Conservation (phyloP, 1,140 invertebrate genomes). For the Microvelia longipes region DNA sequence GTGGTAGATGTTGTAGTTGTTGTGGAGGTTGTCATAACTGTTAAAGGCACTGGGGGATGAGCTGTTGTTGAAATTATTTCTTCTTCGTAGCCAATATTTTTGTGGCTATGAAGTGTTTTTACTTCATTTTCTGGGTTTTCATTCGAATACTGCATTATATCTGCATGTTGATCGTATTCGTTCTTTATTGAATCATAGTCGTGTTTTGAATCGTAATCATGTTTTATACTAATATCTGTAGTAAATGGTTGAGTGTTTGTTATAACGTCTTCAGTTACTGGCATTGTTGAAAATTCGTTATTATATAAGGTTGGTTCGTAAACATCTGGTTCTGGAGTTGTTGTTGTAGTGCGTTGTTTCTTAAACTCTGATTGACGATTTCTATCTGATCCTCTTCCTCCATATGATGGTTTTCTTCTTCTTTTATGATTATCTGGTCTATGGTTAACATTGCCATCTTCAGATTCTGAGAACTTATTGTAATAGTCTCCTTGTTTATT, state of each 20-base stretch:
- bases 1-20: constrained; percentile 10
- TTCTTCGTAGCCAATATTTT: background rate
- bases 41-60: background rate
- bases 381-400: constrained; percentile 8
- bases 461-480: constrained; percentile 1
- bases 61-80: constrained; percentile 1
- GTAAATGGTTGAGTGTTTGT: constrained; percentile 3
- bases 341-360: constrained; percentile 11
- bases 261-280: constrained; percentile 5
- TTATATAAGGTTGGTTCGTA: constrained; percentile 3
- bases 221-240: constrained; percentile 3
- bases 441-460: background rate
- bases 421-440: constrained; percentile 8
- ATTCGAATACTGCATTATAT: background rate
- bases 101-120: background rate
- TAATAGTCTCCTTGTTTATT: background rate
- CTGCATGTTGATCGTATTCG: background rate
- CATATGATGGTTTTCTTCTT: constrained; percentile 7
- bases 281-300: constrained; percentile 6
- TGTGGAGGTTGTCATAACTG: constrained; percentile 4
- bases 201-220: background rate
- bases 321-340: constrained; percentile 9
- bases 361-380: constrained; percentile 6
- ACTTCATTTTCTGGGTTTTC: background rate
- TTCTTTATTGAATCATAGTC: background rate